Evolutionary conservation across 2,113 vertebrate genomes (phyloP).

Genomic region (Eudorcas thomsonii): DNA sequence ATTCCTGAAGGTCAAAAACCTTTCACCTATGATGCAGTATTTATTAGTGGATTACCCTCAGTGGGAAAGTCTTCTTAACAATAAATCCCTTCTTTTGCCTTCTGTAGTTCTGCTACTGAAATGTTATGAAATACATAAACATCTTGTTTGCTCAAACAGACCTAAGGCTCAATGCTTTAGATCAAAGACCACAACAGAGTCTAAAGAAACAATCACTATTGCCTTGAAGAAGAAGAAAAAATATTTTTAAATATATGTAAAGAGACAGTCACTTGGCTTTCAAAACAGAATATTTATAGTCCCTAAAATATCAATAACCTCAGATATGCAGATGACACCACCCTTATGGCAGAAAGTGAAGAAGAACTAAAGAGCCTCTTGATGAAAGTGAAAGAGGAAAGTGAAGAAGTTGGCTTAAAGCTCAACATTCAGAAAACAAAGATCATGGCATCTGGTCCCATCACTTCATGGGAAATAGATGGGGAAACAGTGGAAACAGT

Average conservation of each 20-base stretch:
- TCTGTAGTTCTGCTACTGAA: conserved; percentile 34
- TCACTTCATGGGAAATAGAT: too few relatives aligned
- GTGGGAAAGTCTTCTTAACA: conserved; percentile 21
- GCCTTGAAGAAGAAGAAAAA: not conserved
- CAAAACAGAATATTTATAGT: not conserved
- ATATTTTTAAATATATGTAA: not conserved
- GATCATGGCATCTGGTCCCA: too few relatives aligned
- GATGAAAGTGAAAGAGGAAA: too few relatives aligned
- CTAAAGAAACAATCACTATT: conserved; percentile 8
- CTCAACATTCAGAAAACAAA: too few relatives aligned
- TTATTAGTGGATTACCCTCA: conserved; percentile 46
- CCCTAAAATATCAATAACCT: not conserved
- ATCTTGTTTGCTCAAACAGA: conserved; percentile 57
- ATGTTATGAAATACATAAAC: conserved; percentile 60
- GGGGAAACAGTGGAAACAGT: too few relatives aligned
- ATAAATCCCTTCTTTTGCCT: conserved; percentile 40
- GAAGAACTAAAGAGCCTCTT: too few relatives aligned
- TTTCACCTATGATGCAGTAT: conserved; percentile 36
- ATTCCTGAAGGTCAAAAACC: not conserved
- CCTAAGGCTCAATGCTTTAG: conserved; percentile 15
- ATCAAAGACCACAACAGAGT: conserved; percentile 25
- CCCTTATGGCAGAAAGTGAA: too few relatives aligned
- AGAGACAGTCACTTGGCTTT: conserved; percentile 3
- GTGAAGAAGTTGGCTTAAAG: too few relatives aligned
- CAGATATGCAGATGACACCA: too few relatives aligned